These are phyloP conservation scores for Gallinago media DNA, from an alignment of 2,113 vertebrate genomes.

Conservation along the genomic window DNA sequence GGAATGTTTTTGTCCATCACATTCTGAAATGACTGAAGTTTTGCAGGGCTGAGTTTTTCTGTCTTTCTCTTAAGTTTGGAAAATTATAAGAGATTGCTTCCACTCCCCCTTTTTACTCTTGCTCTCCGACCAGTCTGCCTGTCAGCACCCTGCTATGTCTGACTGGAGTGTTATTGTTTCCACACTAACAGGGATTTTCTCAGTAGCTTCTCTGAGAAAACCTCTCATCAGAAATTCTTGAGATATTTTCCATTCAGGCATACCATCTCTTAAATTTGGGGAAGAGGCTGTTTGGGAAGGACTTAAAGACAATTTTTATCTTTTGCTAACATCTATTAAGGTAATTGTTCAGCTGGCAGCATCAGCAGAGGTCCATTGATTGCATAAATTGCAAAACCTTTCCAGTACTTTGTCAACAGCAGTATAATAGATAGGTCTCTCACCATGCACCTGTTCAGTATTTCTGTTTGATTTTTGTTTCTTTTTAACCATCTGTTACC, in stretches of 20 bases:
- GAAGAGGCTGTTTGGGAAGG: not conserved
- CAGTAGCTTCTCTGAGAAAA: not conserved
- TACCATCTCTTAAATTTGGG: not conserved
- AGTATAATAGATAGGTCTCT: not conserved
- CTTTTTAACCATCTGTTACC: not conserved
- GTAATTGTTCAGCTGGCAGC: not conserved
- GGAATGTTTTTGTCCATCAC: not conserved
- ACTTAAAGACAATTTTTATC: not conserved
- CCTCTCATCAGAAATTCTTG: not conserved
- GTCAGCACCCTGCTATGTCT: not conserved
- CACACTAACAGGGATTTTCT: not conserved
- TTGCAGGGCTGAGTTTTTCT: not conserved
- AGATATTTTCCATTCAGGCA: not conserved
- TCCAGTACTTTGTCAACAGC: not conserved
- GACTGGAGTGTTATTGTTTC: not conserved
- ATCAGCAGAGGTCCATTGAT: not conserved
- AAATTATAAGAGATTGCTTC: not conserved
- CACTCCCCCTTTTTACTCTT: not conserved
- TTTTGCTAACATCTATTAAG: not conserved
- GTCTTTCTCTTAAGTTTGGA: not conserved
- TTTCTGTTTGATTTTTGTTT: not conserved
- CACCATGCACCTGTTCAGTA: fast-evolving
- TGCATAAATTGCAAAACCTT: not conserved
- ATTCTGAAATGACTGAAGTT: not conserved
- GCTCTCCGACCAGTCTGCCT: not conserved